phyloP scores from a whole-genome alignment of 2,113 vertebrate species.

The Ictalurus furcatus region DNA sequence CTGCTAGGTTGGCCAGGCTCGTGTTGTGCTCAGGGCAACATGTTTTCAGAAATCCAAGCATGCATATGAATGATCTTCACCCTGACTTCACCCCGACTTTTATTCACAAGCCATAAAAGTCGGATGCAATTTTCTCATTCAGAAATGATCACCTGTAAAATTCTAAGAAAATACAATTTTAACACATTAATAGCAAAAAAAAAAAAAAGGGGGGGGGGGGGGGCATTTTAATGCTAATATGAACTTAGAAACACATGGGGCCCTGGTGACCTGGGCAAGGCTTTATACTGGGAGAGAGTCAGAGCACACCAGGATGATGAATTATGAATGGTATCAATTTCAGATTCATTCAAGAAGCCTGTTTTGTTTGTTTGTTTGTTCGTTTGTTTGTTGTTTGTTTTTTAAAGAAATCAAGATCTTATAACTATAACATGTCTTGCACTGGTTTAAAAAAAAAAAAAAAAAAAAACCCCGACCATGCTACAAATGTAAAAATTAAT shows the following conservation, averaged over 20 bases:
- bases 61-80: not conserved
- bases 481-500: not conserved
- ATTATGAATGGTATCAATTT: not conserved
- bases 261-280: not conserved
- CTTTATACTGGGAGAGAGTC: not conserved
- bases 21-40: not conserved
- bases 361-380: not conserved
- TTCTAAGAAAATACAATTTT: not conserved
- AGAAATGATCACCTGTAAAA: not conserved
- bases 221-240: not conserved
- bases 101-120: not conserved
- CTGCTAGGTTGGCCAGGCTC: not conserved
- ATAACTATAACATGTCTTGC: not conserved
- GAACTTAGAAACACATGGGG: not conserved
- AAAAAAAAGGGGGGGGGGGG: too few relatives aligned
- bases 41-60: constrained; percentile 1
- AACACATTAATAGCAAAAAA: not conserved
- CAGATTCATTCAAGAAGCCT: not conserved
- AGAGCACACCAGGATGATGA: not conserved
- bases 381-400: too few relatives aligned
- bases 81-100: not conserved
- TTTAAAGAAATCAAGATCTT: not conserved
- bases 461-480: not conserved
- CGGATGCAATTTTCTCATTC: not conserved
- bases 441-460: not conserved